Evolutionary conservation across 1,140 invertebrate species (phyloP), one percentile per base, ranked within the genome.

Genomic region (Aphis gossypii): DNA sequence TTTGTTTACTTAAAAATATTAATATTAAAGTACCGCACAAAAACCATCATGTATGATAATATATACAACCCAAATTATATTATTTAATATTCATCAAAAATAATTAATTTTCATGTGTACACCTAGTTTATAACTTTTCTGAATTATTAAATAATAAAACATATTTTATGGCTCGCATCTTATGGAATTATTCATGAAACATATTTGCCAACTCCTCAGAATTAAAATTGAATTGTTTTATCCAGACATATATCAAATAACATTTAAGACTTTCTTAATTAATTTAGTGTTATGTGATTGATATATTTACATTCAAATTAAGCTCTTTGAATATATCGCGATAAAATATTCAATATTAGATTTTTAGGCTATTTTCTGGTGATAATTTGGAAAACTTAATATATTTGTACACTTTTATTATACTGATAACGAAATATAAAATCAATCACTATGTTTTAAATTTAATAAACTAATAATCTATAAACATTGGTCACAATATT

Each of bases 111-210:
- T 20, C 60, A 76, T n/a, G 60, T n/a, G 30, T n/a, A 76, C 30
- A 76, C n/a, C 60, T 76, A 76, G n/a, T n/a, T 76, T 76, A 76
- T 76, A 76, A 76, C n/a, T 76, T 76, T n/a, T 76, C 60, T 76
- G n/a, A n/a, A 76, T 76, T 76, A 76, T 76, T 76, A n/a, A 76
- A 76, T 76, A 76, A 76, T 76, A 76, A n/a, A 76, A 76, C 60
- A 76, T 76, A 76, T 76, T 76, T 76, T 76, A 76, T 68, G 18
- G 14, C 30, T 76, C 14, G 14, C n/a, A 76, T n/a, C 60, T 76
- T 18, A 76, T 76, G 5, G 4, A n/a, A n/a, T 76, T 76, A 76
- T 76, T 76, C 30, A 76, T 76, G 14, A 76, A 76, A n/a, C 60
- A 18, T 76, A 76, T 76, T 76, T 76, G 30, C 60, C 5, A 14